Conservation (phyloP, 2,113 vertebrate genomes). For the Mesembrinibis cayennensis region DNA sequence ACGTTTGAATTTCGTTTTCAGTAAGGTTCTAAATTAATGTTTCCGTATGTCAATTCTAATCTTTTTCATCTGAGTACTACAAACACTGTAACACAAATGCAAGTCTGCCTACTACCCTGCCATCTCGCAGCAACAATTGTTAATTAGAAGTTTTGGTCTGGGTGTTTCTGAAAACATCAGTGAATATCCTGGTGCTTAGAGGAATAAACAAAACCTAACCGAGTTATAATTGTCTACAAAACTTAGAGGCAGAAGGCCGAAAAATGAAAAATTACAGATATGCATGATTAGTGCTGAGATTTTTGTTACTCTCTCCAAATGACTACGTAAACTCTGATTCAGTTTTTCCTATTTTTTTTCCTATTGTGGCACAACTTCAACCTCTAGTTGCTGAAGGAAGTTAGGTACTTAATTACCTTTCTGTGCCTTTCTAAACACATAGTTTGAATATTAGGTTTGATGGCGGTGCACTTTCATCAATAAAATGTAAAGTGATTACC, state of each 20-base stretch:
- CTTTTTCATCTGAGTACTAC: neutral
- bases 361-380: slow-evolving; percentile 21
- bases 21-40: neutral
- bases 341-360: slow-evolving; percentile 13
- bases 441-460: neutral
- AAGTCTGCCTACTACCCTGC: neutral
- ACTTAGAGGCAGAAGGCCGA: neutral
- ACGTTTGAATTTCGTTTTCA: neutral
- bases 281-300: neutral
- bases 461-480: neutral
- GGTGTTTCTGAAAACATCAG: neutral
- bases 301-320: slow-evolving; percentile 30
- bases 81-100: neutral
- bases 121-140: neutral
- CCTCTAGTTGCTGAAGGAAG: neutral
- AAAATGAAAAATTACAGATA: slow-evolving; percentile 57
- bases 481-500: neutral
- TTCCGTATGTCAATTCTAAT: neutral
- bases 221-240: slow-evolving; percentile 37
- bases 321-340: slow-evolving; percentile 29
- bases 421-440: slow-evolving; percentile 10
- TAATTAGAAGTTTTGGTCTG: slow-evolving; percentile 19
- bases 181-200: slow-evolving; percentile 22
- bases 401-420: neutral
- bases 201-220: slow-evolving; percentile 31